These are phyloP conservation scores for Sisor rabdophorus DNA, from an alignment of 2,113 vertebrate species.

Conservation along the genomic window DNA sequence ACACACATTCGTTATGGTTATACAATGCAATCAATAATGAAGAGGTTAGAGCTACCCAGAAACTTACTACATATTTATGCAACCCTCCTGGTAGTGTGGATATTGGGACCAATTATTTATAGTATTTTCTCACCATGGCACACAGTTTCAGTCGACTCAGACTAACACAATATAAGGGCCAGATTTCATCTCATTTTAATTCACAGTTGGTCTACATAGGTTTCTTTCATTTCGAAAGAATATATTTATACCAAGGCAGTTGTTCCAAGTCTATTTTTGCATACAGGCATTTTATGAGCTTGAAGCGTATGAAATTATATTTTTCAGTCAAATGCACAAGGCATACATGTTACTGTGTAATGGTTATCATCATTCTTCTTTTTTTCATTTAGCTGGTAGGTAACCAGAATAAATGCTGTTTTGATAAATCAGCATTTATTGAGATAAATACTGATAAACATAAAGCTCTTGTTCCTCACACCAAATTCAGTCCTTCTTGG, in stretches of 20 bases:
- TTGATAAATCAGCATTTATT: too few relatives aligned
- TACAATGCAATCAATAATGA: constrained; percentile 25
- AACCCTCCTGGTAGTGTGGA: background rate
- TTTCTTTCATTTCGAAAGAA: background rate
- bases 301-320: constrained; percentile 49
- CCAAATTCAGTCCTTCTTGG: background rate
- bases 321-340: constrained; percentile 29
- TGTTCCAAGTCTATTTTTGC: constrained; percentile 22
- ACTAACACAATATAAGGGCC: background rate
- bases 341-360: constrained; percentile 43
- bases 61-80: constrained; percentile 12
- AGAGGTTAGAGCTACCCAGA: constrained; percentile 7
- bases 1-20: constrained; percentile 25
- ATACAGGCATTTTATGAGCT: constrained; percentile 31
- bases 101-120: background rate
- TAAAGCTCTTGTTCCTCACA: background rate
- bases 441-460: background rate
- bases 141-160: background rate
- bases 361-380: constrained; percentile 34
- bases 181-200: background rate
- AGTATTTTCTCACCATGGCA: background rate
- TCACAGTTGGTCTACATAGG: background rate
- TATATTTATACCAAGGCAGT: background rate
- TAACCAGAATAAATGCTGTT: constrained; percentile 11
- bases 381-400: constrained; percentile 15